Evolutionary conservation across 2,888 invertebrate species (phyloP).

Genomic region (Auanema sp.): DNA sequence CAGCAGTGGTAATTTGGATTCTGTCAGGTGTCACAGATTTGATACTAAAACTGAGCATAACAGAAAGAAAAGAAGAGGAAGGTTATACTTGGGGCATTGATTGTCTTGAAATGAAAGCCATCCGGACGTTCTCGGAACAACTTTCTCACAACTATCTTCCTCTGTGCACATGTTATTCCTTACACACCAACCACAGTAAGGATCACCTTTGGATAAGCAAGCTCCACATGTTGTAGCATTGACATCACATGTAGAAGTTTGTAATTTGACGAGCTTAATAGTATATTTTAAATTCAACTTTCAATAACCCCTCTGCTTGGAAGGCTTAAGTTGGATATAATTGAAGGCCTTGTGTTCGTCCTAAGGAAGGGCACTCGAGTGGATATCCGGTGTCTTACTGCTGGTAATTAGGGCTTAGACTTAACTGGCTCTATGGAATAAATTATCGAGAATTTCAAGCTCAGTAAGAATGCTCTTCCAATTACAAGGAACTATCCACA

Average conservation of each 20-base stretch:
- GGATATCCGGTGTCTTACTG: conserved; percentile 25
- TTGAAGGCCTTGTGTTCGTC: neutral
- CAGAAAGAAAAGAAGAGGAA: neutral
- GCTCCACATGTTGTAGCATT: conserved; percentile 22
- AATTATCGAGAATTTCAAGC: conserved; percentile 1
- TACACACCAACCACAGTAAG: conserved; percentile 86
- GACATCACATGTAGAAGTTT: conserved; percentile 36
- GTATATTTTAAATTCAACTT: neutral
- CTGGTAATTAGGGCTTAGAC: conserved; percentile 21
- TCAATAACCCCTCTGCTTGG: no score
- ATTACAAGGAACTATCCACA: neutral
- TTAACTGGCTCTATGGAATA: conserved; percentile 4
- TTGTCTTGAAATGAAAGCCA: conserved; percentile 48
- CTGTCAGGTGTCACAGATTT: conserved; percentile 52
- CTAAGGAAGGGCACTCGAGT: conserved; percentile 24
- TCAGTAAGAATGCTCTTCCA: neutral
- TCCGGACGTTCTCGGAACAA: conserved; percentile 39
- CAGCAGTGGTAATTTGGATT: conserved; percentile 57
- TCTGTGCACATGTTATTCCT: conserved; percentile 39
- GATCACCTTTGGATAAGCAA: conserved; percentile 71
- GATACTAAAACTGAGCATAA: conserved; percentile 40
- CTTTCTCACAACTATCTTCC: conserved; percentile 39
- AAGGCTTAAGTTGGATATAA: no score
- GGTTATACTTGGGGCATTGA: conserved; percentile 40
- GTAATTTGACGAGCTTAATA: conserved; percentile 20